Evolutionary conservation across 2,888 invertebrate genomes (phyloP).

Genomic region (Chydorus sphaericus): DNA sequence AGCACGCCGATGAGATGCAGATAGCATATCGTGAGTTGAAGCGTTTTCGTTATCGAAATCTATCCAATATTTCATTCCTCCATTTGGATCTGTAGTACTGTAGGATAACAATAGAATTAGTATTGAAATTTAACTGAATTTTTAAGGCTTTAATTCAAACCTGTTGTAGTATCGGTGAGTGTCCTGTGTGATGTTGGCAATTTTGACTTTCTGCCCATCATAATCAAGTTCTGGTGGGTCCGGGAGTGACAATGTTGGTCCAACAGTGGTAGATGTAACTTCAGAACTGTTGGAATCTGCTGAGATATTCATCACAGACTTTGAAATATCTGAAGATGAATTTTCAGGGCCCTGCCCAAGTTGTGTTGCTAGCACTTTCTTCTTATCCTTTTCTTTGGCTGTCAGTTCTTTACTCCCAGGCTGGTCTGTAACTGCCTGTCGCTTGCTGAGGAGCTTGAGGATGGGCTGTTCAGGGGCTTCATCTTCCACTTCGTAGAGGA

Average conservation of each 20-base stretch:
- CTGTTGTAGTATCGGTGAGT: conserved; percentile 64
- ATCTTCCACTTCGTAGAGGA: neutral
- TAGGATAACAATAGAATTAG: conserved; percentile 30
- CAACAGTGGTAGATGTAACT: neutral
- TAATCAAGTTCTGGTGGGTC: conserved; percentile 9
- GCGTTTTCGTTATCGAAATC: conserved; percentile 43
- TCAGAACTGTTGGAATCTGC: neutral
- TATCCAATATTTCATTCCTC: conserved; percentile 53
- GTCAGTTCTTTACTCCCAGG: neutral
- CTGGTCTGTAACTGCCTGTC: neutral
- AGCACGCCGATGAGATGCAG: conserved; percentile 67
- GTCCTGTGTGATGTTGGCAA: conserved; percentile 35
- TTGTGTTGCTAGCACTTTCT: no score
- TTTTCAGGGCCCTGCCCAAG: no score
- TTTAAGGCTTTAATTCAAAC: neutral
- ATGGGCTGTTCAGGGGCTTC: neutral
- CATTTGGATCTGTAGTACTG: conserved; percentile 39
- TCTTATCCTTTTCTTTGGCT: neutral
- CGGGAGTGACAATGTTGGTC: neutral
- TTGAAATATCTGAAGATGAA: neutral
- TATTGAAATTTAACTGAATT: neutral
- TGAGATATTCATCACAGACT: neutral
- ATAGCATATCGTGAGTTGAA: conserved; percentile 52
- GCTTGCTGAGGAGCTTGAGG: neutral
- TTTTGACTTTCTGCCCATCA: conserved; percentile 1